Percentiles rank a stretch among this genome's conserved stretches.
These are phyloP conservation scores for Pogonognathellus flavescens DNA, from an alignment of 1,140 invertebrate species.

Conservation along the genomic window DNA sequence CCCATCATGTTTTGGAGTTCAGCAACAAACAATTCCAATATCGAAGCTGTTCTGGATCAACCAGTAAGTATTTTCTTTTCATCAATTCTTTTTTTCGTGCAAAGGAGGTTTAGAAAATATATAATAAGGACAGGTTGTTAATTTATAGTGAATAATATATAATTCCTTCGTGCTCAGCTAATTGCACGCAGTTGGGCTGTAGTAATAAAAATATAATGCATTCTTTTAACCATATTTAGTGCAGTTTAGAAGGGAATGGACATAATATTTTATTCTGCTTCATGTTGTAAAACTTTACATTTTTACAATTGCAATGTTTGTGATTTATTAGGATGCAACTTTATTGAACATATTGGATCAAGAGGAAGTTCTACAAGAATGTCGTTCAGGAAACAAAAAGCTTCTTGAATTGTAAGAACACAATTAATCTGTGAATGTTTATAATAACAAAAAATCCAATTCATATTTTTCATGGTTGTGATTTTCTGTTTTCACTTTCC, in stretches of 20 bases:
- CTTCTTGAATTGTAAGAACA: conserved; percentile 91
- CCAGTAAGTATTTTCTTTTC: conserved; percentile 57
- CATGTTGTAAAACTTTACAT: background rate
- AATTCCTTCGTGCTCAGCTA: too few species aligned
- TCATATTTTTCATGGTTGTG: background rate
- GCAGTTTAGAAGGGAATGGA: too few species aligned
- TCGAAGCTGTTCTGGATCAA: conserved; percentile 62
- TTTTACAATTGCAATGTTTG: background rate
- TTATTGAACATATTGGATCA: conserved; percentile 91
- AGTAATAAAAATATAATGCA: too few species aligned
- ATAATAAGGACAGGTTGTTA: too few species aligned
- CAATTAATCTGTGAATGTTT: conserved; percentile 12
- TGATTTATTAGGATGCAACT: conserved; percentile 82
- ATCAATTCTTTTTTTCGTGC: too few species aligned
- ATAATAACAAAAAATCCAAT: background rate
- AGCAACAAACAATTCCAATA: conserved; percentile 57
- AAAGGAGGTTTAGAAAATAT: too few species aligned
- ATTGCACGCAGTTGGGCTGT: too few species aligned
- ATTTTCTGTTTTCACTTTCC: conserved; percentile 52
- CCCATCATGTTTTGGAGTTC: conserved; percentile 65
- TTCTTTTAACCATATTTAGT: too few species aligned
- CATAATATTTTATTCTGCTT: too few species aligned
- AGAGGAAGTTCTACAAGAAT: conserved; percentile 95
- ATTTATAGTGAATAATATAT: too few species aligned
- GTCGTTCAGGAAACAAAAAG: conserved; percentile 91